Conservation (phyloP, 1,140 invertebrate species). For the Penaeus japonicus region DNA sequence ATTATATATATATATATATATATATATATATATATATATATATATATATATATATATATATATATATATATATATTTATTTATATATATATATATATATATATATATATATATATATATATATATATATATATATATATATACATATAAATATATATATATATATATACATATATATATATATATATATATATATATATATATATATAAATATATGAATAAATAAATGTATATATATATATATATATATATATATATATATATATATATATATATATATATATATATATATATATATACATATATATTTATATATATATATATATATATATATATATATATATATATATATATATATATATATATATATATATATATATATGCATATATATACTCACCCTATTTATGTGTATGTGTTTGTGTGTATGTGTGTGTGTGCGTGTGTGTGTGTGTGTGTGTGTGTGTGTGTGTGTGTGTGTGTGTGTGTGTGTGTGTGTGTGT, state of each 20-base stretch:
- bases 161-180: not conserved
- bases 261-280: not conserved
- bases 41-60: too few species aligned
- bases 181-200: not conserved
- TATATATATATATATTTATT: too few species aligned
- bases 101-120: too few species aligned
- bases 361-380: not conserved
- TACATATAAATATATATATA: not conserved
- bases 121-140: not conserved
- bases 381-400: not conserved
- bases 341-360: constrained; percentile 6
- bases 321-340: constrained; percentile 6
- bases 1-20: too few species aligned
- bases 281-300: constrained; percentile 1
- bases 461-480: too few species aligned
- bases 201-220: not conserved
- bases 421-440: too few species aligned
- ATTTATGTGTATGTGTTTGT: too few species aligned
- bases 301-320: not conserved
- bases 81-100: too few species aligned
- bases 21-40: too few species aligned
- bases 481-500: too few species aligned
- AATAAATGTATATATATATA: not conserved
- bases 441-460: too few species aligned
- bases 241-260: not conserved